phyloP scores from a whole-genome alignment of 2,888 invertebrate species.

The Drosophila mayaguana region DNA sequence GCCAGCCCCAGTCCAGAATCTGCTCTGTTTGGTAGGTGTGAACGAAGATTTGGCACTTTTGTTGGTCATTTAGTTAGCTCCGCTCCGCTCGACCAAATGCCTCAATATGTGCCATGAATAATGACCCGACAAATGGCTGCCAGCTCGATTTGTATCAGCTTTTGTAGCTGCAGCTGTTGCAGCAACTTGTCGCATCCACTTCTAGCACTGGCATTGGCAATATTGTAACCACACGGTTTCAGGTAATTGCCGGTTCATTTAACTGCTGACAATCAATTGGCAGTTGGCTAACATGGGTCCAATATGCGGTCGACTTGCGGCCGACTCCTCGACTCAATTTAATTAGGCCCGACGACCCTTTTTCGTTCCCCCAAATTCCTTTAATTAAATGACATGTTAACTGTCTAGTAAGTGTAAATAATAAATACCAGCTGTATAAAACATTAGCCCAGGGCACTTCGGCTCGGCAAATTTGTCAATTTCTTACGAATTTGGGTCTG shows the following conservation, averaged over 20 bases:
- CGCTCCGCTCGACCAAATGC: constrained; percentile 41
- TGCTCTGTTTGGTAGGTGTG: constrained; percentile 56
- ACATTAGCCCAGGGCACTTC: not conserved
- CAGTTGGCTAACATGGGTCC: constrained; percentile 50
- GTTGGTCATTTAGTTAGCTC: constrained; percentile 69
- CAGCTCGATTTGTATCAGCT: constrained; percentile 45
- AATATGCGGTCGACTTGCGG: constrained; percentile 18
- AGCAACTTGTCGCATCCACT: constrained; percentile 36
- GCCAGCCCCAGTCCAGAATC: too few species aligned
- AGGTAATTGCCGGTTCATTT: constrained; percentile 73
- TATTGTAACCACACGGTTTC: constrained; percentile 62
- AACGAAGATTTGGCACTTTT: constrained; percentile 81
- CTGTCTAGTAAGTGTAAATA: constrained; percentile 7
- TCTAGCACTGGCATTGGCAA: constrained; percentile 26
- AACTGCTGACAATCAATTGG: constrained; percentile 70
- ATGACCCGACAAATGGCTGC: constrained; percentile 73
- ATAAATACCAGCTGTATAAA: not conserved
- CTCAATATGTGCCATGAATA: constrained; percentile 75
- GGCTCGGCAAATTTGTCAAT: not conserved
- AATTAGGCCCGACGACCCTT: constrained; percentile 11
- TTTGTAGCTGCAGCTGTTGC: constrained; percentile 38
- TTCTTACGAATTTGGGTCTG: not conserved
- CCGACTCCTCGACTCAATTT: not conserved
- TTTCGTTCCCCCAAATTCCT: not conserved
- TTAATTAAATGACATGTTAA: constrained; percentile 6